Evolutionary conservation across 2,888 invertebrate genomes (phyloP).

Genomic region (Zonitis immaculata): DNA sequence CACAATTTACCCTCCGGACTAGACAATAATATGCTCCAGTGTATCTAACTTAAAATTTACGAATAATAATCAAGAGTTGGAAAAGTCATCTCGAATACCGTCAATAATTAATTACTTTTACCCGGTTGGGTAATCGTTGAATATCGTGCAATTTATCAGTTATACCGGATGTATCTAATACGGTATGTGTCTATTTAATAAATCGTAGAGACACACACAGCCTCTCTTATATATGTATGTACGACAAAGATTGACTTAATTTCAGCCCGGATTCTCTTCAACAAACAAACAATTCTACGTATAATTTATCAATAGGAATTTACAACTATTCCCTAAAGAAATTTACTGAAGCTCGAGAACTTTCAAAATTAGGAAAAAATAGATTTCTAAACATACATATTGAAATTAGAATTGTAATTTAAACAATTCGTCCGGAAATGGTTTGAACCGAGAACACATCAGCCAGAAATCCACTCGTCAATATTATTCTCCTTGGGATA

Average conservation of each 20-base stretch:
- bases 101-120: conserved; percentile 5
- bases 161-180: too few species aligned
- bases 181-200: conserved; percentile 1
- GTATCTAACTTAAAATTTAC: background rate
- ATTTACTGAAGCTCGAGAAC: background rate
- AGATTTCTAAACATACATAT: too few species aligned
- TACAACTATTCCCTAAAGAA: background rate
- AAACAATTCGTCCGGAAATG: background rate
- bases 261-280: background rate
- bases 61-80: background rate
- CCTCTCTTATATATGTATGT: too few species aligned
- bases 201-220: background rate
- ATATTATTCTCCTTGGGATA: conserved; percentile 21
- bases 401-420: background rate
- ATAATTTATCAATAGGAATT: background rate
- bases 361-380: too few species aligned
- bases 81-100: background rate
- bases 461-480: background rate
- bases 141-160: conserved; percentile 3
- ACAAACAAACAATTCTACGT: background rate
- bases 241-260: background rate
- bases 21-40: background rate
- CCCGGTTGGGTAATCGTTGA: conserved; percentile 2
- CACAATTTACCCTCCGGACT: background rate
- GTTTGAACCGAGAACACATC: too few species aligned